Base-by-base conservation (phyloP, 1,140 invertebrate genomes). In the Caenorhabditis inopinata region DNA sequence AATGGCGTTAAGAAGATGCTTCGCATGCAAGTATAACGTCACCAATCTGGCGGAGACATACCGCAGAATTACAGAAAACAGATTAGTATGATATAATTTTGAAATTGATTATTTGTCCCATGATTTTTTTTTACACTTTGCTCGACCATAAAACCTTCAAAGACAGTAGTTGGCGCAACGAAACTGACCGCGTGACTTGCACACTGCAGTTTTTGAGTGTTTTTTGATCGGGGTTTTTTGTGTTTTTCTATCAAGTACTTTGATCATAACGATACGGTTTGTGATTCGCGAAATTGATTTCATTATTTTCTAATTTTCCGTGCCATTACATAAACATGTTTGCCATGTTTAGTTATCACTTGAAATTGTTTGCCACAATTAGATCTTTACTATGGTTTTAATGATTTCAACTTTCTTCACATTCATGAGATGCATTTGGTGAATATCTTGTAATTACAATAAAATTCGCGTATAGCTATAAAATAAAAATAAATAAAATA, bases 71-170 rank as follows among this genome's bases (percentile, higher is more conserved):
- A 9, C 18, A 7, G 9, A 42, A 2, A 38, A 68, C n/a, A 42
- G n/a, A 16, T 21, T 68, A 9, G 32, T 16, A 38, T 68, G 23
- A 38, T 7, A 14, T 5, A 42, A 14, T 42, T 42, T 38, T 42
- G 16, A 0, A 16, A 11, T 29, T 32, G 16, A 9, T 6, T 38
- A 12, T 68, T 11, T 68, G 9, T 38, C 12, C 1, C n/a, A 11
- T 68, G n/a, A 29, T 53, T 25, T n/a, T 25, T 38, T 21, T 29
- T 32, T 25, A 42, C 38, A 68, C 58, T 68, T 38, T 68, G 58
- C 58, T 68, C 58, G 58, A 68, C 38, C 58, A 68, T n/a, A 68
- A 68, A 68, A 68, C 58, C 58, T 32, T 68, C 58, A 18, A 68
- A 23, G 35, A 32, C n/a, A 32, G n/a, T 32, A 68, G 58, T 38